Percentiles rank a stretch among this genome's conserved stretches.
Evolutionary conservation across 2,113 vertebrate genomes (phyloP).

Genomic region (Morone saxatilis): DNA sequence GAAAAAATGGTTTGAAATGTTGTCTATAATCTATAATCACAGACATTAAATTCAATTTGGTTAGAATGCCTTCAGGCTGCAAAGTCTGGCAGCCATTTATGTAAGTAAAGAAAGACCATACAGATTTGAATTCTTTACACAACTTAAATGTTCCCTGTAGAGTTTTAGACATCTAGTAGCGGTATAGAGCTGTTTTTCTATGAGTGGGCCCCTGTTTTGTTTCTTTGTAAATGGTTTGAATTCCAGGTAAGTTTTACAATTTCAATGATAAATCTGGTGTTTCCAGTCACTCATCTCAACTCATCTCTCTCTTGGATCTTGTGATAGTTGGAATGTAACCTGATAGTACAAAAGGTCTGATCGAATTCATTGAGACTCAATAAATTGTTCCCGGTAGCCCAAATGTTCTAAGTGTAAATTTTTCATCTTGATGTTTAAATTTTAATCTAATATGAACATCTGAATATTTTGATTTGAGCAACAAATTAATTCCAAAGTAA

Average conservation of each 20-base stretch:
- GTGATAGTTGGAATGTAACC: neutral
- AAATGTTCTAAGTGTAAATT: neutral
- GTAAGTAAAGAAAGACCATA: no score
- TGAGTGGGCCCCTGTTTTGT: neutral
- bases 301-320: neutral
- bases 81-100: neutral
- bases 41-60: conserved; percentile 1
- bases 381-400: neutral
- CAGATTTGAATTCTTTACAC: no score
- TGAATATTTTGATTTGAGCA: neutral
- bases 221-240: no score
- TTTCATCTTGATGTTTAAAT: neutral
- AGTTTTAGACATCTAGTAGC: no score
- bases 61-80: neutral
- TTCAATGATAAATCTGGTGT: conserved; percentile 4
- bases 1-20: neutral
- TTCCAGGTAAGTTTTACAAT: neutral
- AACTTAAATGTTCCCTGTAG: neutral
- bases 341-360: neutral
- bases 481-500: no score
- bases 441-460: no score
- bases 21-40: neutral
- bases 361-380: neutral
- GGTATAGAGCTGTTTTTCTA: neutral
- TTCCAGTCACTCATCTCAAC: neutral